These are phyloP conservation scores for Schizopygopsis pylzovi DNA, from an alignment of 2,797 vertebrate species.

Conservation along the genomic window DNA sequence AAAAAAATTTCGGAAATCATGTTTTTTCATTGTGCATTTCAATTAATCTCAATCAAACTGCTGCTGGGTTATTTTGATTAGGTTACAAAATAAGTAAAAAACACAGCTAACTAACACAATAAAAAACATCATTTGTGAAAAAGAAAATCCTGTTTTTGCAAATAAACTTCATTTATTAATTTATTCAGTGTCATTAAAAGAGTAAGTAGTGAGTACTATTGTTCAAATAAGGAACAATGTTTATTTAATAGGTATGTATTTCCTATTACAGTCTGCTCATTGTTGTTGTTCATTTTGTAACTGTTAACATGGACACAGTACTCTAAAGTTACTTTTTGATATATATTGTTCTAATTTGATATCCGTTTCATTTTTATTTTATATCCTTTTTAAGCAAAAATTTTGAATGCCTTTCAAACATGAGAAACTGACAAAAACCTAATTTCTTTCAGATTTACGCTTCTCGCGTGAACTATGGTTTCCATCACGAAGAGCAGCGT, in stretches of 20 bases:
- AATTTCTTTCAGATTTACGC: conserved; percentile 40
- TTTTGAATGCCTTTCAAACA: neutral
- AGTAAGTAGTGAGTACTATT: neutral
- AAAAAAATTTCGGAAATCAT: too few relatives aligned
- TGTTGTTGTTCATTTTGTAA: neutral
- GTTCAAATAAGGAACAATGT: neutral
- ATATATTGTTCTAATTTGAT: neutral
- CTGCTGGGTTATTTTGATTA: too few relatives aligned
- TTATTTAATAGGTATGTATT: neutral
- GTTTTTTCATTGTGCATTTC: too few relatives aligned
- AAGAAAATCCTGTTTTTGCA: too few relatives aligned
- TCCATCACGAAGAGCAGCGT: conserved; percentile 61
- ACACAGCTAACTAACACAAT: too few relatives aligned
- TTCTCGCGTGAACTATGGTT: conserved; percentile 69
- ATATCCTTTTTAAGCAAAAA: neutral
- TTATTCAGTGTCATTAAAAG: neutral
- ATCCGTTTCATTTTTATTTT: neutral
- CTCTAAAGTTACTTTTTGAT: neutral
- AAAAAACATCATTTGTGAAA: too few relatives aligned
- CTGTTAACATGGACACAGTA: neutral
- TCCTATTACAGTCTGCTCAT: conserved; percentile 5
- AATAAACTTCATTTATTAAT: too few relatives aligned
- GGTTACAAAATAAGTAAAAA: too few relatives aligned
- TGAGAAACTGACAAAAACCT: neutral
- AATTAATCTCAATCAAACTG: too few relatives aligned